Evolutionary conservation across 2,797 vertebrate genomes (phyloP), one percentile per base, ranked within the genome.

Genomic region (Alosa sapidissima): DNA sequence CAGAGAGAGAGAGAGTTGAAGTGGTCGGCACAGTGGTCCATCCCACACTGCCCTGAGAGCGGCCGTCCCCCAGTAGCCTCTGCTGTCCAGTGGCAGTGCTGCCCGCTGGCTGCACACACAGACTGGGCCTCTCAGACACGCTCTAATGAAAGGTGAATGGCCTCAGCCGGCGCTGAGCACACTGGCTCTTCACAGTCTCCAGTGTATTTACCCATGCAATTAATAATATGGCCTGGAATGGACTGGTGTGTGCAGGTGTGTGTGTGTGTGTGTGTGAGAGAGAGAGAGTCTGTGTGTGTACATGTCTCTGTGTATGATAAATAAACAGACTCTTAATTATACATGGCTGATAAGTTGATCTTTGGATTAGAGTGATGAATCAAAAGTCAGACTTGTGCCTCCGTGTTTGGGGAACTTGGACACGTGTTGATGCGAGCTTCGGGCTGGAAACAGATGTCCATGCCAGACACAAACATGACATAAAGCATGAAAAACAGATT

Each of bases 191-290:
- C 62, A 41, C 28, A 5, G 28, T 28, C 65, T 72, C 28, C 65
- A 36, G 36, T 86, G 82, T 83, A 41, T 86, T 86, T 86, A 83
- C 82, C 81, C 72, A 33, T 81, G 68, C 83, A 86, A 86, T 86
- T 86, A 86, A 83, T 86, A 86, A 86, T 83, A 86, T 60, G 72
- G 85, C 51, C 68, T 14, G 28, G 28, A 72, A 72, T 72, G 33
- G 28, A 72, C 65, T 36, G 60, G 24, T 65, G 60, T 65, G 60
- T 65, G 60, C 28, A n/a, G n/a, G 60, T 65, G 60, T 65, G 60
- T 65, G 60, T 9, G 58, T 62, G 21, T 28, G n/a, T 28, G 7
- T 28, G 6, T 8, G 60, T 6, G 21, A 16, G 55, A 4, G 14
- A 16, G 55, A 19, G 11, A 19, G 55, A 19, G 11, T 21, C 5